phyloP scores from a whole-genome alignment of 2,888 invertebrate genomes.

The Drosophila barbarae region DNA sequence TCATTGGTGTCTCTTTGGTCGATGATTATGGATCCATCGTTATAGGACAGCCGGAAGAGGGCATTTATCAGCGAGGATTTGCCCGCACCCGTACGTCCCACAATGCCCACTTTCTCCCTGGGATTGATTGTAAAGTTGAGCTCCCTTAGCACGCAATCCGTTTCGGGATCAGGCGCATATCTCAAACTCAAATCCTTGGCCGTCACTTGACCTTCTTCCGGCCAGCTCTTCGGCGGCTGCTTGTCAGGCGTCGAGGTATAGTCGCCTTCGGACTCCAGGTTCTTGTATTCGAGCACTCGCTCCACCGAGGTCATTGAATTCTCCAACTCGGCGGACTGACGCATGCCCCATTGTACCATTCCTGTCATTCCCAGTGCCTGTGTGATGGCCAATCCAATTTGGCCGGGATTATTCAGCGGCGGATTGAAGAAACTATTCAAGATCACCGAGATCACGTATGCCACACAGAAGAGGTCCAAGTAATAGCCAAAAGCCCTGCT shows the following conservation, averaged over 20 bases:
- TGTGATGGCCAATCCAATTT: slow-evolving; percentile 89
- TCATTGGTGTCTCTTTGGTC: slow-evolving; percentile 87
- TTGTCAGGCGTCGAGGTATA: slow-evolving; percentile 84
- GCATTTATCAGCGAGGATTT: slow-evolving; percentile 87
- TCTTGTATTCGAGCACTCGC: slow-evolving; percentile 85
- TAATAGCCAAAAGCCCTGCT: slow-evolving; percentile 96
- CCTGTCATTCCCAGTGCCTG: slow-evolving; percentile 89
- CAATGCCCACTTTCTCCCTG: slow-evolving; percentile 85
- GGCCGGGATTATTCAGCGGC: slow-evolving; percentile 84
- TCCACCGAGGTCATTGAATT: slow-evolving; percentile 96
- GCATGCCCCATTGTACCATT: slow-evolving; percentile 88
- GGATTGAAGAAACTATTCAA: slow-evolving; percentile 90
- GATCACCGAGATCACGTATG: slow-evolving; percentile 92
- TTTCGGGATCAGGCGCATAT: slow-evolving; percentile 83
- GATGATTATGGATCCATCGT: slow-evolving; percentile 89
- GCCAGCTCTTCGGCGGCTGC: slow-evolving; percentile 86
- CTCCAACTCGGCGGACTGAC: slow-evolving; percentile 93
- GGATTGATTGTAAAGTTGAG: slow-evolving; percentile 84
- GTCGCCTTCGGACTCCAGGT: slow-evolving; percentile 79
- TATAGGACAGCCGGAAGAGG: slow-evolving; percentile 88
- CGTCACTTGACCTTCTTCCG: slow-evolving; percentile 84
- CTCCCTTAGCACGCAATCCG: slow-evolving; percentile 87
- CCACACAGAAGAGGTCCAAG: slow-evolving; percentile 92
- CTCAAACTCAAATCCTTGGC: slow-evolving; percentile 86
- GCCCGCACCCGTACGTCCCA: slow-evolving; percentile 87